phyloP scores from a whole-genome alignment of 2,113 vertebrate species.

The Paralichthys olivaceus region DNA sequence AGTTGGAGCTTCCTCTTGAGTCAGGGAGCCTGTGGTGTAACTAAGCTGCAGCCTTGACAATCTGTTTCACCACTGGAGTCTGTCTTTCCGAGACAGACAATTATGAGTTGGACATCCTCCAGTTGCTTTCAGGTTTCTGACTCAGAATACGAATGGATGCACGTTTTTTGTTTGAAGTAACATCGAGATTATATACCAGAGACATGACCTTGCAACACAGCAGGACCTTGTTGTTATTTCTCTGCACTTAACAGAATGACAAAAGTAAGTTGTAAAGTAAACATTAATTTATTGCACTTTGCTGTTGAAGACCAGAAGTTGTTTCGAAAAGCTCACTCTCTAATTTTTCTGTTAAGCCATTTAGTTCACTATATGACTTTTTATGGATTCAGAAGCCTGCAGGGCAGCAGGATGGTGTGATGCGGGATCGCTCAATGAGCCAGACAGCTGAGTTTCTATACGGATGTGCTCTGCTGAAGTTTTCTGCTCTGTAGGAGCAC shows the following conservation, averaged over 20 bases:
- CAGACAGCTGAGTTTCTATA: slow-evolving; percentile 17
- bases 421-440: slow-evolving; percentile 5
- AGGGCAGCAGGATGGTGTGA: background rate
- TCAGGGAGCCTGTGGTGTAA: slow-evolving; percentile 27
- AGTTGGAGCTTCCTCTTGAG: slow-evolving; percentile 22
- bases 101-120: slow-evolving; percentile 27
- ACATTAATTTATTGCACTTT: background rate
- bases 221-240: background rate
- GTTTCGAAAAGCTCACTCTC: background rate
- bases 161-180: background rate
- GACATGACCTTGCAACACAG: background rate
- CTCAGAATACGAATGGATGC: background rate
- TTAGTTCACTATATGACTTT: background rate
- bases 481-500: background rate
- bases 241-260: background rate
- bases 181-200: background rate
- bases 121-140: slow-evolving; percentile 14
- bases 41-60: slow-evolving; percentile 26
- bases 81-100: slow-evolving; percentile 11
- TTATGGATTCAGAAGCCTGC: background rate
- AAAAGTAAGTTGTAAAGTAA: background rate
- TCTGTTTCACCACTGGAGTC: slow-evolving; percentile 33
- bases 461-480: background rate
- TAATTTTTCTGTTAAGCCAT: background rate
- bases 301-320: too few species aligned